phyloP scores from a whole-genome alignment of 2,113 vertebrate genomes.

The Polypterus senegalus region DNA sequence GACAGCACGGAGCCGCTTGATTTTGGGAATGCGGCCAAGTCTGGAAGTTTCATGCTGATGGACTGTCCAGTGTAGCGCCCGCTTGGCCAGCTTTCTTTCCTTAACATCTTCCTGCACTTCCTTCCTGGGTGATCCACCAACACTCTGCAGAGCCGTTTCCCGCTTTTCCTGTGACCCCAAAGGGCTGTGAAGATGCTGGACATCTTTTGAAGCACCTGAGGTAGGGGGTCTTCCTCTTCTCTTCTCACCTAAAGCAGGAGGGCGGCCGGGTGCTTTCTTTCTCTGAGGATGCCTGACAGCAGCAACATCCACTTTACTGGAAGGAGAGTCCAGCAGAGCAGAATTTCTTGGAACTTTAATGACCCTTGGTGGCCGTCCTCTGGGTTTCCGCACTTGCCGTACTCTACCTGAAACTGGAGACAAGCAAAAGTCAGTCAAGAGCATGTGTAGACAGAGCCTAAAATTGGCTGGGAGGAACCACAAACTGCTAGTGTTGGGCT shows the following conservation, averaged over 20 bases:
- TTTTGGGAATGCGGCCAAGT: slow-evolving; percentile 44
- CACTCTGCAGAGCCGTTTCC: slow-evolving; percentile 38
- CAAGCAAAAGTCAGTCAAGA: too few relatives aligned
- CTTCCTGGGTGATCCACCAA: slow-evolving; percentile 35
- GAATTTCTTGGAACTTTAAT: slow-evolving; percentile 36
- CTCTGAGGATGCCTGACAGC: slow-evolving; percentile 61
- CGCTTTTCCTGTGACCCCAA: slow-evolving; percentile 52
- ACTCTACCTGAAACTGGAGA: slow-evolving; percentile 12
- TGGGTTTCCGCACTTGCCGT: slow-evolving; percentile 49
- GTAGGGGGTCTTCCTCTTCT: slow-evolving; percentile 84
- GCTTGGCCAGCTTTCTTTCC: slow-evolving; percentile 32
- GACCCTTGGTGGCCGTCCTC: slow-evolving; percentile 53
- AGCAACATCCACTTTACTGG: slow-evolving; percentile 57
- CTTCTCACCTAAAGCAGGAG: slow-evolving; percentile 66
- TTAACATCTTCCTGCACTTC: slow-evolving; percentile 39
- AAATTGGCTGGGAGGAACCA: too few relatives aligned
- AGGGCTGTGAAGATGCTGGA: slow-evolving; percentile 36
- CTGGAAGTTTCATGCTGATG: slow-evolving; percentile 31
- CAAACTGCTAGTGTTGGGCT: too few relatives aligned
- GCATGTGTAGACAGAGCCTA: too few relatives aligned
- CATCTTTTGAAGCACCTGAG: slow-evolving; percentile 58
- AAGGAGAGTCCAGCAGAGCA: slow-evolving; percentile 30
- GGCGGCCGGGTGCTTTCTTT: slow-evolving; percentile 63
- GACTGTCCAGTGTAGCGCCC: slow-evolving; percentile 8
- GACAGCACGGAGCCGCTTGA: slow-evolving; percentile 78